Evolutionary conservation across 2,113 vertebrate species (phyloP), one percentile per base, ranked within the genome.

Genomic region (Paedocypris sp.): DNA sequence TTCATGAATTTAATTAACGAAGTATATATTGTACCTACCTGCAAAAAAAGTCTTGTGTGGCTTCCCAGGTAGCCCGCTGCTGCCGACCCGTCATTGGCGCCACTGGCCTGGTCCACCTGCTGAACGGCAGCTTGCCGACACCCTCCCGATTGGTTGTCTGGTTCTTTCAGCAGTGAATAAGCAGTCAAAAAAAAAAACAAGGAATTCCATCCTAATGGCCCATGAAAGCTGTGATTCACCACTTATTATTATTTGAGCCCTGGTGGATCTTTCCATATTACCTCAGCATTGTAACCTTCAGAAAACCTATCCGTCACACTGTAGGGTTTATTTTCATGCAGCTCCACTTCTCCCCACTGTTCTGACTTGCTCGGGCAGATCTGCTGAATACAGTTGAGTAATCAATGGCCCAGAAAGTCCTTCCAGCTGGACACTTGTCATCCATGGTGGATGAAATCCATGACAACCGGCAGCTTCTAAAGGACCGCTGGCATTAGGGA

Each of bases 201-300:
- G 36, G 75, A 68, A 75, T 77, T 69, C 64, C 65, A 73, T 72
- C 69, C 68, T 74, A 78, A 80, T 73, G 62, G 74, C 66, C 61
- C 71, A 67, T 77, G 66, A 74, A 73, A 65, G 64, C 60, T 67
- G 61, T 71, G 68, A 72, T 75, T 73, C 77, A 70, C 68, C 58
- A 57, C 68, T 47, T 73, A 67, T 75, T 75, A 61, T 74, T 74
- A 57, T 73, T 70, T 64, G 16, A 74, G 64, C 50, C 64, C 33
- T 66, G 56, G 69, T 18, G 9, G 42, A 71, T 73, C 68, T 64
- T 77, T 77, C 69, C 36, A 26, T 35, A 73, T 74, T 73, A 77
- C 69, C 60, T 73, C 69, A 74, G 57, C 63, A 49, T 47, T 66
- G 72, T 46, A 53, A 19, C 47, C 48, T 56, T 46, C 22, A 51